A percentile compares a stretch with the other conserved stretches of the same genome.
These are phyloP conservation scores for Chelonia mydas DNA, from an alignment of 2,797 vertebrate genomes.

Conservation along the genomic window DNA sequence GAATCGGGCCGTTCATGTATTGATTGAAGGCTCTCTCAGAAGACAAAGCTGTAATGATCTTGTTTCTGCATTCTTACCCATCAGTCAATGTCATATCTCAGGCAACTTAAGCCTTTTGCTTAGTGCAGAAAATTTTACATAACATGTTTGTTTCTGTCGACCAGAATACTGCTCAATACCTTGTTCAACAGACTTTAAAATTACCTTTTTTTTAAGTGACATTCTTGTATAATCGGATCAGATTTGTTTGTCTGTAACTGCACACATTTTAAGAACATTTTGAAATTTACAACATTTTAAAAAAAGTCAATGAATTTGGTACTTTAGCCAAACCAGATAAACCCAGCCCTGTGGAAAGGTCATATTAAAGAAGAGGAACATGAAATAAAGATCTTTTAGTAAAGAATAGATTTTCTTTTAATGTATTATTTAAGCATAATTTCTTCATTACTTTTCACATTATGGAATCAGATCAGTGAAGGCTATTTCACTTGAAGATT, in stretches of 20 bases:
- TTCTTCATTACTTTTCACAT: background rate
- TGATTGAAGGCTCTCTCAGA: background rate
- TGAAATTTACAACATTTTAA: background rate
- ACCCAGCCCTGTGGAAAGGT: background rate
- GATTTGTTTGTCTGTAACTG: background rate
- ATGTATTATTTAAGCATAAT: slow-evolving; percentile 1
- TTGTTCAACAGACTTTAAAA: background rate
- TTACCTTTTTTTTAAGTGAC: background rate
- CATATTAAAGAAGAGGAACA: background rate
- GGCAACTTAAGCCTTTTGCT: slow-evolving; percentile 9
- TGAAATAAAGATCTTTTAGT: background rate
- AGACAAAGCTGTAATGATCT: background rate
- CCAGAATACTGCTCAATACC: background rate
- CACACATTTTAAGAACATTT: background rate
- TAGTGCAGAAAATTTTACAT: background rate
- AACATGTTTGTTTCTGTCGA: background rate
- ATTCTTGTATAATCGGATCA: background rate
- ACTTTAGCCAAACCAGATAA: background rate
- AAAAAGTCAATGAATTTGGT: background rate
- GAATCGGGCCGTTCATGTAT: background rate
- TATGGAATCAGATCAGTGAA: slow-evolving; percentile 36
- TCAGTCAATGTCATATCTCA: background rate
- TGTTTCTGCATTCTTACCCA: background rate
- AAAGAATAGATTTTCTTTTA: slow-evolving; percentile 11
- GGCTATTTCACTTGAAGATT: slow-evolving; percentile 21